Evolutionary conservation across 2,888 invertebrate genomes (phyloP).

Genomic region (Agrochola lychnidis): DNA sequence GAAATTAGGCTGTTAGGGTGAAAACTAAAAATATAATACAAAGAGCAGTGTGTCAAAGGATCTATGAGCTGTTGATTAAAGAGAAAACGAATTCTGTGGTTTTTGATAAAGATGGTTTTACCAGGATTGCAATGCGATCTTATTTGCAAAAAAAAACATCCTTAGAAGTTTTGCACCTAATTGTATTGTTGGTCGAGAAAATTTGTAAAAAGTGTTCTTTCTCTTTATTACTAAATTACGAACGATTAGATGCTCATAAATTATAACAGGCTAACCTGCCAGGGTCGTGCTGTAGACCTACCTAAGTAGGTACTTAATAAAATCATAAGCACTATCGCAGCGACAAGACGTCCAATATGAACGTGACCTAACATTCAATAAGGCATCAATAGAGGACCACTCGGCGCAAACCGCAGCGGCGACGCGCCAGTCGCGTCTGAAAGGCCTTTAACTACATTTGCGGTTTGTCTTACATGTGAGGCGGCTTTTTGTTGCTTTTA

Average conservation of each 20-base stretch:
- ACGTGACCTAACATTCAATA: conserved; percentile 56
- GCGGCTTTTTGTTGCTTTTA: conserved; percentile 58
- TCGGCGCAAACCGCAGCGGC: conserved; percentile 60
- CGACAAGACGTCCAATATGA: conserved; percentile 2
- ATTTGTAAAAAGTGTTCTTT: not conserved
- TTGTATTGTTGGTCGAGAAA: not conserved
- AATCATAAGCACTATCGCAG: not conserved
- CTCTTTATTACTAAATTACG: not conserved
- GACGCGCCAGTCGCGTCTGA: conserved; percentile 52
- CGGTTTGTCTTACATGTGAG: conserved; percentile 56
- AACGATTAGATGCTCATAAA: not conserved
- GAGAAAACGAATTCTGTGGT: too few relatives aligned
- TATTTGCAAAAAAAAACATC: too few relatives aligned
- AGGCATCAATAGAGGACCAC: conserved; percentile 66
- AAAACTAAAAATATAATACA: not conserved
- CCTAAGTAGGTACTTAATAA: not conserved
- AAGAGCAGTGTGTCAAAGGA: not conserved
- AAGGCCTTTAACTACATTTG: conserved; percentile 67
- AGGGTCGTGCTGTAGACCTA: not conserved
- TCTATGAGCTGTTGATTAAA: not conserved
- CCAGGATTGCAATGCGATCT: too few relatives aligned
- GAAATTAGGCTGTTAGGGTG: not conserved
- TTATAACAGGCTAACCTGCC: not conserved
- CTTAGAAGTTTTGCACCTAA: not conserved
- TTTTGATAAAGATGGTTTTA: too few relatives aligned